Evolutionary conservation across 2,797 vertebrate species (phyloP), one percentile per base, ranked within the genome.

Genomic region (Eremophila alpestris): DNA sequence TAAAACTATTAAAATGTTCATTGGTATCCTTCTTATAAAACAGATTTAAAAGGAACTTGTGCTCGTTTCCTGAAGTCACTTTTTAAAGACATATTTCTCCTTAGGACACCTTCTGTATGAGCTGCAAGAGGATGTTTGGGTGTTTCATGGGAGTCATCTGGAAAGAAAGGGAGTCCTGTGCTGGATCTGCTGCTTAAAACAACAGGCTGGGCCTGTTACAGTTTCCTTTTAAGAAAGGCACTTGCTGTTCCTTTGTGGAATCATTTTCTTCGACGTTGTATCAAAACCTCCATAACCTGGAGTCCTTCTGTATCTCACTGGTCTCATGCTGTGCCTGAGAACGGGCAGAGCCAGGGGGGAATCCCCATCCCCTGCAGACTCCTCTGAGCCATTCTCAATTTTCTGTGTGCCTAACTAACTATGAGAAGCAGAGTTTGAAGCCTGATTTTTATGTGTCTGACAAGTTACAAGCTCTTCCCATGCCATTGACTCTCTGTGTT

Each of bases 11-110:
- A 69, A 96, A 96, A 92, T 92, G 78, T 93, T 96, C 78, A 83
- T 65, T 85, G 84, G 94, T 95, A 97, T 97, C 83, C 82, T 96
- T 96, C 88, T 95, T 96, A 87, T 92, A 81, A 92, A 94, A 89
- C 73, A 83, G 49, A 69, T 82, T 59, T 78, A 26, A 90, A 92
- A 96, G 79, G 85, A 94, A 71, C 46, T 91, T 56, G n/a, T 23
- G 23, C 40, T 87, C 81, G 49, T 81, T 95, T 83, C 65, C 58
- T 43, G 86, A 87, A 84, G 74, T 93, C n/a, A 64, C 67, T 88
- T 91, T 54, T 89, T 63, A 6, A 40, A 94, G 77, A 54, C 14
- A 0, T 65, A 3, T 41, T 82, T 84, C 18, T 95, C 55, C 77
- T 49, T 93, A 92, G 70, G 81, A 65, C 55, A 18, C 3, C 2